These are phyloP conservation scores for Hippopotamus amphibius DNA, from an alignment of 2,113 vertebrate species.

Conservation along the genomic window DNA sequence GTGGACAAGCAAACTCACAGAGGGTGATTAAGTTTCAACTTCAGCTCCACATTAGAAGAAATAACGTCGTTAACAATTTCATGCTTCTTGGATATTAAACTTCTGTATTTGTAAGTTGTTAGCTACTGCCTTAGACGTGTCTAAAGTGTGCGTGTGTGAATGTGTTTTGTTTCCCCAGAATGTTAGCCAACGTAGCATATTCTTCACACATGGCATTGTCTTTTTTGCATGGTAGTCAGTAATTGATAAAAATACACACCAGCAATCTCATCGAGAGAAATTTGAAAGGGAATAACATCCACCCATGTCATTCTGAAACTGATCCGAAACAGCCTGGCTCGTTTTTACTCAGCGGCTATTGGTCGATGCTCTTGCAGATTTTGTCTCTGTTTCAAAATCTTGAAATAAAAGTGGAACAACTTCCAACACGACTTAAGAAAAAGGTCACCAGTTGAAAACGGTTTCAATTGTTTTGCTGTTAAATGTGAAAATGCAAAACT, in stretches of 20 bases:
- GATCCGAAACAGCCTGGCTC: neutral
- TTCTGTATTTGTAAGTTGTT: neutral
- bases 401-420: slow-evolving; percentile 62
- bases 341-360: slow-evolving; percentile 1
- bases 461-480: slow-evolving; percentile 58
- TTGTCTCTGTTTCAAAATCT: slow-evolving; percentile 74
- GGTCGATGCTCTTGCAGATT: slow-evolving; percentile 28
- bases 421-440: slow-evolving; percentile 59
- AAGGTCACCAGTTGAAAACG: slow-evolving; percentile 57
- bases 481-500: slow-evolving; percentile 58
- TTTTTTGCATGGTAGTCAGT: neutral
- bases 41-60: neutral
- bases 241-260: slow-evolving; percentile 4
- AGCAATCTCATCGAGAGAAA: neutral
- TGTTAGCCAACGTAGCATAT: neutral
- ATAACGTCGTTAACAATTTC: neutral
- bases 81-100: neutral
- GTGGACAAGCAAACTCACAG: neutral
- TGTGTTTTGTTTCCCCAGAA: neutral
- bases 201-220: neutral
- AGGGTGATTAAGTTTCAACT: neutral
- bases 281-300: slow-evolving; percentile 22
- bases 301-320: slow-evolving; percentile 36
- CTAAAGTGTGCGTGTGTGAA: neutral
- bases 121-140: neutral